phyloP scores from a whole-genome alignment of 2,797 vertebrate species.

The Smutsia temminckii region DNA sequence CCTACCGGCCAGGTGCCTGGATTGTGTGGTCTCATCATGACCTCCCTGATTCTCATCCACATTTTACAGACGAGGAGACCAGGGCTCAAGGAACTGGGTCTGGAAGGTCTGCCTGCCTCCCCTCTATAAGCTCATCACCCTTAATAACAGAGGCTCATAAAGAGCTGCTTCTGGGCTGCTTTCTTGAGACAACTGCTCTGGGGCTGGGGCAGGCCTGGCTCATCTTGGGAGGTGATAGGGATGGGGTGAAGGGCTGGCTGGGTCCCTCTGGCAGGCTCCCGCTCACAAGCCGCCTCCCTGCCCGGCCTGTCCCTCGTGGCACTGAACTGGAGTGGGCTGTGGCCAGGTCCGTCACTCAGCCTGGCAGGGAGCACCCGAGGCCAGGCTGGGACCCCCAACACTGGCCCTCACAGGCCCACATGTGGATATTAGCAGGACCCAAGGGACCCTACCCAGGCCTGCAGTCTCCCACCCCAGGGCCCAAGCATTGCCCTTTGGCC shows the following conservation, averaged over 20 bases:
- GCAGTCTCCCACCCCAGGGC: neutral
- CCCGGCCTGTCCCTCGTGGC: neutral
- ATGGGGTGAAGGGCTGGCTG: neutral
- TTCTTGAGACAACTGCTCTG: neutral
- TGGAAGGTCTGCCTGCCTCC: accelerated
- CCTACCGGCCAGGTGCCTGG: accelerated
- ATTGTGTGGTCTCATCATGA: neutral
- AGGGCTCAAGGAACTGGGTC: neutral
- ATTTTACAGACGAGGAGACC: neutral
- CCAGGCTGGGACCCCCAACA: neutral
- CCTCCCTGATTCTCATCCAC: neutral
- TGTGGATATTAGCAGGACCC: neutral
- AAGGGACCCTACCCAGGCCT: neutral
- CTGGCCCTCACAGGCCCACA: neutral
- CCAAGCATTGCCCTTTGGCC: neutral
- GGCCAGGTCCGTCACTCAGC: accelerated
- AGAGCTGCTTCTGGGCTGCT: neutral
- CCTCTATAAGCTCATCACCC: accelerated
- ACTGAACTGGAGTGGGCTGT: neutral
- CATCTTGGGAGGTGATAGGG: too few relatives aligned
- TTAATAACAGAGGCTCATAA: neutral
- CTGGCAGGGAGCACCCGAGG: neutral
- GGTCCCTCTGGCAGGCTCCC: neutral
- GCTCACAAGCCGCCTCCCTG: accelerated
- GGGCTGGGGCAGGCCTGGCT: neutral